Evolutionary conservation across 2,888 invertebrate species (phyloP).

Genomic region (Mythimna pallens): DNA sequence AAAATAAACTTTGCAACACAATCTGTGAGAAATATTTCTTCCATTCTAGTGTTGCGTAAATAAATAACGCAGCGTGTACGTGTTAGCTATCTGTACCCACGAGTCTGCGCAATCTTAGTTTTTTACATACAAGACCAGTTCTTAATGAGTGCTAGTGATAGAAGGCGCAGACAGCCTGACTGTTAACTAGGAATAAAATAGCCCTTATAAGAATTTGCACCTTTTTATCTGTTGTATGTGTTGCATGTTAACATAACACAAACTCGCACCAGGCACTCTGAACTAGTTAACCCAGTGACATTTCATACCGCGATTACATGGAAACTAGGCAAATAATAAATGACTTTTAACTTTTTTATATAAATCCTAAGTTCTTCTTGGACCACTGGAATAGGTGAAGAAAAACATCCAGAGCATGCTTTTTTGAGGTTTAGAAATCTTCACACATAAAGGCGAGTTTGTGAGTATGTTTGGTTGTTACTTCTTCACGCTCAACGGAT

Average conservation of each 20-base stretch:
- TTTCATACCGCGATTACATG: conserved; percentile 7
- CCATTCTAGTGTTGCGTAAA: conserved; percentile 25
- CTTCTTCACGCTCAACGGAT: too few relatives aligned
- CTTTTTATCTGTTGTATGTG: conserved; percentile 25
- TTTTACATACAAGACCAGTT: conserved; percentile 3
- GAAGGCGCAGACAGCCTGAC: conserved; percentile 44
- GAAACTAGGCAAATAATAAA: too few relatives aligned
- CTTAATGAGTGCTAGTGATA: conserved; percentile 12
- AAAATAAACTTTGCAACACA: background rate
- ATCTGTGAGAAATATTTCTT: conserved; percentile 16
- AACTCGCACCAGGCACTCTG: background rate
- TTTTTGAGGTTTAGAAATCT: too few relatives aligned
- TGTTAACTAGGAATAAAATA: conserved; percentile 15
- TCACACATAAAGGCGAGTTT: too few relatives aligned
- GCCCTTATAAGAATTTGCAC: background rate
- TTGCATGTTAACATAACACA: too few relatives aligned
- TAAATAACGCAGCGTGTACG: conserved; percentile 13
- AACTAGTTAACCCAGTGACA: conserved; percentile 13
- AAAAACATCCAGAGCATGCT: too few relatives aligned
- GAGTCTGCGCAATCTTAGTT: conserved; percentile 14
- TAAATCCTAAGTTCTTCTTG: too few relatives aligned
- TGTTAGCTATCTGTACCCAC: background rate
- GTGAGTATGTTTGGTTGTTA: too few relatives aligned
- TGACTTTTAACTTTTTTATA: too few relatives aligned
- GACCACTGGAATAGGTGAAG: too few relatives aligned